Base-by-base conservation (phyloP, 2,888 invertebrate species). In the Drosophila mayaguana region DNA sequence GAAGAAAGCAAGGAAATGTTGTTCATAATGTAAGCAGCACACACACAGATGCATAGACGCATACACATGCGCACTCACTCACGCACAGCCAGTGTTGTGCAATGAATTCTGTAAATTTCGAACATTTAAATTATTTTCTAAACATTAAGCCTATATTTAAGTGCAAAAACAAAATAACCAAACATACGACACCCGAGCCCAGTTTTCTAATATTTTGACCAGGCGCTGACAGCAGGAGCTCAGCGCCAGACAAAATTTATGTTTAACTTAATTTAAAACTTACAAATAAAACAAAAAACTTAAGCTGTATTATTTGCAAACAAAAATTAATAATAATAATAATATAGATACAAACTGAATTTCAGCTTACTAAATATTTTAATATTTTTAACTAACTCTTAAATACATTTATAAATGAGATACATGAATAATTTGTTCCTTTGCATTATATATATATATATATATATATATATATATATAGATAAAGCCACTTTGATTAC, bases 121-220 rank as follows among this genome's bases (percentile, higher is more conserved):
- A 66, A 34, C 68, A 68, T 72, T 59, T 77, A 72, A 78, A 75
- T 72, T 81, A 86, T 81, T 86, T 67, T 57, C 5, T 51, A 71
- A 71, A 22, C 40, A 42, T 54, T 75, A 85, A 88, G 67, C 34
- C 36, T 75, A 80, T 38, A 18, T 67, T 60, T 74, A 80, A 75
- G 63, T 45, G 50, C 28, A 69, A 72, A 73, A 59, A 70, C 3
- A 57, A 57, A 36, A 54, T n/a, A 69, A 53, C 61, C 63, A 70
- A 65, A 42, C 55, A 63, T 32, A 38, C 62, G 88, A 88, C 87
- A 83, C 81, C 83, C 80, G 76, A 86, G 76, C 88, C 84, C 84
- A 85, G 84, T 88, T 85, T 72, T 68, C 66, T 73, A 75, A 61
- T 57, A 51, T 66, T 61, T 66, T 78, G 75, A 54, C 59, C 18